Evolutionary conservation across 2,113 vertebrate species (phyloP).

Genomic region (Panthera leo): DNA sequence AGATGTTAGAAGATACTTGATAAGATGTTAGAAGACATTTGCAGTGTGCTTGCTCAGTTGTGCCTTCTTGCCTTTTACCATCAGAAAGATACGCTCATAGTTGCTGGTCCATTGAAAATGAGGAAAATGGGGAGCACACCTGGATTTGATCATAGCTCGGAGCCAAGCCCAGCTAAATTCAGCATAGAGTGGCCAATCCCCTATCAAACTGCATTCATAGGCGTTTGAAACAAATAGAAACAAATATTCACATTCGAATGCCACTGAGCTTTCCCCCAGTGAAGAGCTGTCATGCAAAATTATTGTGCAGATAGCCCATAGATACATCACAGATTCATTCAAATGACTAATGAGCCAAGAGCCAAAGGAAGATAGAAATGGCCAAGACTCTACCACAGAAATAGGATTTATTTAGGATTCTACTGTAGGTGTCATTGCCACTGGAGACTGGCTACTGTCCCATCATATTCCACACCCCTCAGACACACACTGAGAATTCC

Average conservation of each 20-base stretch:
- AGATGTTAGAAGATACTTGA: neutral
- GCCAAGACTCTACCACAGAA: neutral
- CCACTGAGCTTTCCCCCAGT: neutral
- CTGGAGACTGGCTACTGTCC: neutral
- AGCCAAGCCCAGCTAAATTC: neutral
- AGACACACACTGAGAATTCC: neutral
- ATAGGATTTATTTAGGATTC: neutral
- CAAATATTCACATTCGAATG: neutral
- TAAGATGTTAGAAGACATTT: neutral
- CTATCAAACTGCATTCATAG: neutral
- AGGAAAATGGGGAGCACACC: neutral
- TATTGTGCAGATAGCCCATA: neutral
- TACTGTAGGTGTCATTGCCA: neutral
- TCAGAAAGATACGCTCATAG: neutral
- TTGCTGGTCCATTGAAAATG: neutral
- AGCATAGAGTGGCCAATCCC: neutral
- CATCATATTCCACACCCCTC: neutral
- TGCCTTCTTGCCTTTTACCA: neutral
- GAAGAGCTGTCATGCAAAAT: neutral
- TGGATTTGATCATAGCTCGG: neutral
- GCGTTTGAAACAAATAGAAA: constrained; percentile 21
- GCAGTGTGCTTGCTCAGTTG: neutral
- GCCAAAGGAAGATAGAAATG: neutral
- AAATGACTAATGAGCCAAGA: neutral
- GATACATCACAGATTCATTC: neutral